Evolutionary conservation across 2,888 invertebrate genomes (phyloP), one percentile per base, ranked within the genome.

Genomic region (Eupithecia insigniata): DNA sequence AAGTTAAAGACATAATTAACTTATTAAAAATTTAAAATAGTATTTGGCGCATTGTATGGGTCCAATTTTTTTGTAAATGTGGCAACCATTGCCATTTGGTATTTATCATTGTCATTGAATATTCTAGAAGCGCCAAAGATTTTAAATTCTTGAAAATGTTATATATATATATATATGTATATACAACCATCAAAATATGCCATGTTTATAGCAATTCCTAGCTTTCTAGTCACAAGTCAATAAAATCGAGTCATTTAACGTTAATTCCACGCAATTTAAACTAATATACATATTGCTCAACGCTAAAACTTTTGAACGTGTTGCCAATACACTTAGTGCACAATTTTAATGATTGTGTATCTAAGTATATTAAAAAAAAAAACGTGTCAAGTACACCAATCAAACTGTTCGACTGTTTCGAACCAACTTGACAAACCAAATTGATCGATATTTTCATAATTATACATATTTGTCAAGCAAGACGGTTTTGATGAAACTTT

Each of bases 191-290:
- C 14, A 55, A 55, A 55, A 22, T 10, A 58, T 36, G 36, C 26
- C n/a, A 62, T 62, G 68, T 34, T 7, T 71, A 26, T 76, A 75
- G 77, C 75, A 77, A 76, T 72, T 83, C 80, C 82, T 85, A 84
- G 85, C 85, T 86, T 86, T 87, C 88, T 89, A 89, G 89, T 89
- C 89, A 87, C 84, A 77, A 79, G 67, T 79, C 81, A 80, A 81
- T 83, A 82, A 83, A 83, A 78, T 76, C 75, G 74, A 82, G 81
- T 83, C 80, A 77, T 36, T 26, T 64, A 34, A 22, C 34, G n/a
- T 34, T 34, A 34, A 34, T n/a, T 18, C 12, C 28, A 60, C 32
- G 10, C 34, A 36, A 62, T 34, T 7, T 62, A 26, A n/a, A 18
- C 61, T 61, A 18, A 12, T 10, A n/a, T 61, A 32, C 32, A 34